These are phyloP conservation scores for Drosophila dives DNA, from an alignment of 2,888 invertebrate species.

Conservation along the genomic window DNA sequence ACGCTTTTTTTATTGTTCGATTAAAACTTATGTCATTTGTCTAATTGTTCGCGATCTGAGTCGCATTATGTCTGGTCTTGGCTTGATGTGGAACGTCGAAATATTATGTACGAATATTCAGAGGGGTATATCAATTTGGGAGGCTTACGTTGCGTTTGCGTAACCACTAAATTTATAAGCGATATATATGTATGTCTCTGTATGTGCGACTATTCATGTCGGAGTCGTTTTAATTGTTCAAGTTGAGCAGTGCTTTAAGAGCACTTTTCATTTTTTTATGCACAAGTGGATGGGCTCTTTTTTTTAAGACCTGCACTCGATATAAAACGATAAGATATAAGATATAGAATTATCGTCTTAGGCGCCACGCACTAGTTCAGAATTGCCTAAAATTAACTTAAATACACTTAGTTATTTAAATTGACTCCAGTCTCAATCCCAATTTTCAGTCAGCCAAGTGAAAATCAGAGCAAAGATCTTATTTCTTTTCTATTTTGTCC, in stretches of 20 bases:
- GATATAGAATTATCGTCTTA: constrained; percentile 1
- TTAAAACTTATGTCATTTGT: neutral
- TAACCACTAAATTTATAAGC: neutral
- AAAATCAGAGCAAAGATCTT: constrained; percentile 19
- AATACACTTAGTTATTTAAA: constrained; percentile 16
- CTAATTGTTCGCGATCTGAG: neutral
- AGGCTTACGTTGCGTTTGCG: neutral
- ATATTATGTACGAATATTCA: neutral
- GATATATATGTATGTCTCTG: neutral
- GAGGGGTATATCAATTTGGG: neutral
- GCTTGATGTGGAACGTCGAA: neutral
- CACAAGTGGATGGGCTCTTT: constrained; percentile 1
- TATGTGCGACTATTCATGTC: neutral
- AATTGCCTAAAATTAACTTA: constrained; percentile 21
- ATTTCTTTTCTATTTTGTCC: constrained; percentile 10
- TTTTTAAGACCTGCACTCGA: neutral
- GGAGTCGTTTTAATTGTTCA: neutral
- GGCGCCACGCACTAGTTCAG: constrained; percentile 34
- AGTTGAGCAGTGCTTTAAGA: neutral
- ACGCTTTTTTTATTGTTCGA: neutral
- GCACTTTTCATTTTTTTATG: constrained; percentile 8
- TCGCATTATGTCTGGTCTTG: neutral
- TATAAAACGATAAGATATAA: neutral
- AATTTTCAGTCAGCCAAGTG: constrained; percentile 20
- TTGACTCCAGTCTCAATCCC: neutral